Evolutionary conservation across 2,113 vertebrate species (phyloP).

Genomic region (Sterrhoptilus dennistouni): DNA sequence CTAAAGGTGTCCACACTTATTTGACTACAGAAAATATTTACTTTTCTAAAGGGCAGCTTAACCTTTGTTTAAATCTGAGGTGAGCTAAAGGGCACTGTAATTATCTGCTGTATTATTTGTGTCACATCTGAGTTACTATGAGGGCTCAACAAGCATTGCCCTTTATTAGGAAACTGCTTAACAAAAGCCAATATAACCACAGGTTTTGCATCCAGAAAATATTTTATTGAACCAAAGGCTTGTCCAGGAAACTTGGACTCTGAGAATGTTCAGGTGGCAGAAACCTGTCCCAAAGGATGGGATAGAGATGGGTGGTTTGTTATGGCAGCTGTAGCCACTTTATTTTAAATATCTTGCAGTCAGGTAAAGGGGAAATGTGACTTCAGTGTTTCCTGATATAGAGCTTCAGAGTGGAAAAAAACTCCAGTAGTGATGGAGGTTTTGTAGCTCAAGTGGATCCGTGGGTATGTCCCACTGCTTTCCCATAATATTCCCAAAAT

Average conservation of each 20-base stretch:
- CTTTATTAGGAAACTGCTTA: conserved; percentile 72
- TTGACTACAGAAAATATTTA: conserved; percentile 80
- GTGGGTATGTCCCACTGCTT: neutral
- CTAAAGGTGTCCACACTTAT: conserved; percentile 76
- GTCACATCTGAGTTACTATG: conserved; percentile 76
- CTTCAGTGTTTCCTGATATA: conserved; percentile 14
- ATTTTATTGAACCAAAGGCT: conserved; percentile 66
- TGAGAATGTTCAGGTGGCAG: conserved; percentile 57
- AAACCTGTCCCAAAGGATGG: conserved; percentile 38
- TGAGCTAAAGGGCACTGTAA: conserved; percentile 78
- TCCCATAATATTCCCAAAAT: neutral
- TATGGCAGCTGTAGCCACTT: conserved; percentile 19
- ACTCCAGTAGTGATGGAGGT: neutral
- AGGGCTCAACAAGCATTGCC: conserved; percentile 70
- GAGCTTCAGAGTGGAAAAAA: conserved; percentile 7
- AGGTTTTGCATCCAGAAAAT: conserved; percentile 65
- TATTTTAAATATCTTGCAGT: conserved; percentile 42
- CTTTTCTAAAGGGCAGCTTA: conserved; percentile 81
- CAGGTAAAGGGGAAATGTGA: neutral
- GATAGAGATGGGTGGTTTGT: conserved; percentile 3
- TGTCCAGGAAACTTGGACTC: conserved; percentile 46
- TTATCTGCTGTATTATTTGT: conserved; percentile 81
- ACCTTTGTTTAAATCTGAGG: conserved; percentile 82
- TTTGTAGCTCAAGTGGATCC: neutral
- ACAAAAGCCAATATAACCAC: conserved; percentile 60